Conservation (phyloP, 2,797 vertebrate species). For the Pseudocheirus occidentalis region DNA sequence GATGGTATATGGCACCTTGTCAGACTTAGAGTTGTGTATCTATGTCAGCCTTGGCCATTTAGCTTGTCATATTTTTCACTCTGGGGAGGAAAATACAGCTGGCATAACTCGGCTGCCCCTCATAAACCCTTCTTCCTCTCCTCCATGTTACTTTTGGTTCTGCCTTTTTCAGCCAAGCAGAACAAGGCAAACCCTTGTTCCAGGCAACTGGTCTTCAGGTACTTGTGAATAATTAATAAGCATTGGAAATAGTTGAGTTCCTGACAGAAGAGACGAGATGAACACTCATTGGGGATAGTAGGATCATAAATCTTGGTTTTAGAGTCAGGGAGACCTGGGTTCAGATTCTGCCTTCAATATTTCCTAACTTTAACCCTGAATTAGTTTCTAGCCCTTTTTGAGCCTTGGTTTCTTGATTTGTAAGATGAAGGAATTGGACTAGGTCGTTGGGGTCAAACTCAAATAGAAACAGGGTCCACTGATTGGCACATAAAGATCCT, state of each 20-base stretch:
- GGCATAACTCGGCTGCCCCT: background rate
- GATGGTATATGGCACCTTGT: too few species aligned
- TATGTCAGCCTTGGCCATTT: background rate
- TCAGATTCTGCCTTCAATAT: background rate
- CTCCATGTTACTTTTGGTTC: too few species aligned
- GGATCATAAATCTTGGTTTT: background rate
- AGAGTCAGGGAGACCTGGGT: background rate
- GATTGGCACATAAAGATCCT: background rate
- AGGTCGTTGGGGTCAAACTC: background rate
- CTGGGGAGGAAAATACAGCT: background rate
- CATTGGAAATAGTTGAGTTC: background rate
- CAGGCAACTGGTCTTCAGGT: background rate
- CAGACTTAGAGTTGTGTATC: background rate
- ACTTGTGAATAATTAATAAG: background rate
- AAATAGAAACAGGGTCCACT: background rate
- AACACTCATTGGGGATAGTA: background rate
- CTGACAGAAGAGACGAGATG: background rate
- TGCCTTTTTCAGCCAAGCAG: background rate
- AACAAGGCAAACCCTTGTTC: background rate
- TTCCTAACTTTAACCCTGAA: background rate
- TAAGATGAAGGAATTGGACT: background rate
- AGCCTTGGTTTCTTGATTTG: background rate
- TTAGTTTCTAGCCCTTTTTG: background rate
- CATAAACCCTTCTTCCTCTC: too few species aligned
- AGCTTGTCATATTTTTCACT: background rate